Conservation (phyloP, 2,113 vertebrate species). For the Halichoeres trimaculatus region DNA sequence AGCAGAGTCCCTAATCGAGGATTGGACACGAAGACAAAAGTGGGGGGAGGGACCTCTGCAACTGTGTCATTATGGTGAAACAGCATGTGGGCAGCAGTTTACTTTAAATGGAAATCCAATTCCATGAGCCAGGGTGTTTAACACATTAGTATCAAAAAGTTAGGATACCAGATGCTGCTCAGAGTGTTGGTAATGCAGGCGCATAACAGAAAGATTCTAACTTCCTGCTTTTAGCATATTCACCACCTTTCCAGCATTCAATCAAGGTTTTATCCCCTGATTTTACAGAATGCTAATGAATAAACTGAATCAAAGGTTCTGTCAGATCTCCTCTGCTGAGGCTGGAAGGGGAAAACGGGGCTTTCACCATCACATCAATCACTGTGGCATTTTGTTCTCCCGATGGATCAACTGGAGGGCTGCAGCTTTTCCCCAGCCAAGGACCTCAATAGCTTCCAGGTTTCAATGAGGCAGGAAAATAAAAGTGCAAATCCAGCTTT, state of each 20-base stretch:
- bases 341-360: constrained; percentile 27
- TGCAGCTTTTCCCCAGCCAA: constrained; percentile 50
- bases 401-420: constrained; percentile 45
- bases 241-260: constrained; percentile 9
- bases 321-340: constrained; percentile 28
- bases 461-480: constrained; percentile 73
- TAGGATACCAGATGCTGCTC: constrained; percentile 46
- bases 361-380: constrained; percentile 65
- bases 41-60: constrained; percentile 48
- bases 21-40: constrained; percentile 55
- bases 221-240: background rate
- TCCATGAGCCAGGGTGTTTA: constrained; percentile 59
- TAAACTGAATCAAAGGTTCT: constrained; percentile 47
- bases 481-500: constrained; percentile 79
- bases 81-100: constrained; percentile 60
- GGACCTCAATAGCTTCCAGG: constrained; percentile 71
- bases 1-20: constrained; percentile 54
- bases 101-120: constrained; percentile 62
- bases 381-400: constrained; percentile 57
- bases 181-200: background rate
- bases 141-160: constrained; percentile 58
- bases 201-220: constrained; percentile 11
- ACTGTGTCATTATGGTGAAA: constrained; percentile 74
- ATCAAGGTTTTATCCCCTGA: constrained; percentile 9
- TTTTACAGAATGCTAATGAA: constrained; percentile 29